Evolutionary conservation across 2,797 vertebrate genomes (phyloP).

Genomic region (Rallus crepitans): DNA sequence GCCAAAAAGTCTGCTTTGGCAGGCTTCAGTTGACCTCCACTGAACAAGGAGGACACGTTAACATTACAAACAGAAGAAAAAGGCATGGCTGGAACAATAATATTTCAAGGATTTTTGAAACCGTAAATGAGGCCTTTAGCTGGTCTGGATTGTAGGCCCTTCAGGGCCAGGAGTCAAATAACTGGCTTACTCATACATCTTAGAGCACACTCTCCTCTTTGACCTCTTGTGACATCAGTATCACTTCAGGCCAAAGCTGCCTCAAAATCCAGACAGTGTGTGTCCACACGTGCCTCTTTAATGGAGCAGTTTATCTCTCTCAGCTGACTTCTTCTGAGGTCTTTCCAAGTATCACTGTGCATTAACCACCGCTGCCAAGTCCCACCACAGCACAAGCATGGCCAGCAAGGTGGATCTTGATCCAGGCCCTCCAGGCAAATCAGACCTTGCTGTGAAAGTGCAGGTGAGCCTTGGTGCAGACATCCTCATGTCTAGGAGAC

Average conservation of each 20-base stretch:
- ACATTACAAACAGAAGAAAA: background rate
- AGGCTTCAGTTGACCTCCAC: background rate
- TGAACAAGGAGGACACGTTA: background rate
- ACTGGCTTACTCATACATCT: background rate
- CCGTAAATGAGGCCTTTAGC: background rate
- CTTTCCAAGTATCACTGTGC: background rate
- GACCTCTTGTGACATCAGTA: background rate
- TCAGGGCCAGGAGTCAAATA: background rate
- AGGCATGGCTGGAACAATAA: background rate
- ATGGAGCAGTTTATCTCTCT: background rate
- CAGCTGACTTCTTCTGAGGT: background rate
- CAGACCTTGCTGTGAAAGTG: background rate
- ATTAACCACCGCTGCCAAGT: background rate
- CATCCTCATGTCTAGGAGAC: background rate
- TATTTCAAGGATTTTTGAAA: background rate
- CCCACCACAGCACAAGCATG: background rate
- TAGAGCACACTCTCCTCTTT: background rate
- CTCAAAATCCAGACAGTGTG: background rate
- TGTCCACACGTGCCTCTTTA: background rate
- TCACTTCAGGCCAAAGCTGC: background rate
- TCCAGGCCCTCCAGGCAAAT: background rate
- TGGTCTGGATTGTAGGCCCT: background rate
- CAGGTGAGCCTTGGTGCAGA: too few species aligned
- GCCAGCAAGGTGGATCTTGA: background rate
- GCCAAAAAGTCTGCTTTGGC: background rate